These are phyloP conservation scores for Rhinogobio ventralis DNA, from an alignment of 2,797 vertebrate genomes.

Conservation along the genomic window DNA sequence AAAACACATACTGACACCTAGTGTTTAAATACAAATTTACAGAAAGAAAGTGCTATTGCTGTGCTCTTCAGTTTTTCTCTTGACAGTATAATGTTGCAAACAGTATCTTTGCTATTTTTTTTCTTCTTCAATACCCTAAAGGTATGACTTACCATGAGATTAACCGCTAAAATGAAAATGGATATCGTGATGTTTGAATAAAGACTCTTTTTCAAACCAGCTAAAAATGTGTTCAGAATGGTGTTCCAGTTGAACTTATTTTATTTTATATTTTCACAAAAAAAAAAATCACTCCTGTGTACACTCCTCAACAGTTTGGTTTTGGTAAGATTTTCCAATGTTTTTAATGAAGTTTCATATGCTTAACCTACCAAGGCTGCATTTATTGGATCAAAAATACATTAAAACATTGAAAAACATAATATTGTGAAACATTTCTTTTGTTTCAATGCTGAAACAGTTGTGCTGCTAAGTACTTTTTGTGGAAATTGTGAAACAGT, in stretches of 20 bases:
- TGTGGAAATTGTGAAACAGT: background rate
- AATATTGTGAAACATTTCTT: background rate
- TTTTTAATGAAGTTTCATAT: background rate
- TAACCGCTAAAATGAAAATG: background rate
- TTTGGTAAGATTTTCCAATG: background rate
- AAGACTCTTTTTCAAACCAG: background rate
- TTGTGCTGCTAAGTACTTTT: background rate
- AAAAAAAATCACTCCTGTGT: too few relatives aligned
- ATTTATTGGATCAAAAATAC: background rate
- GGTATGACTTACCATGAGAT: background rate
- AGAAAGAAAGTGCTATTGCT: background rate
- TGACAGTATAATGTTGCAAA: background rate
- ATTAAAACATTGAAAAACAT: background rate
- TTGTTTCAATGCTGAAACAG: background rate
- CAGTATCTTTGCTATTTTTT: background rate
- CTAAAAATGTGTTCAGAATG: background rate
- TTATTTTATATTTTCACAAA: background rate
- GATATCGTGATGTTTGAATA: background rate
- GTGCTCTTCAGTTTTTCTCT: too few relatives aligned
- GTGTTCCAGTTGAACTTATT: background rate
- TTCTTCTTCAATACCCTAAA: background rate
- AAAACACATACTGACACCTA: conserved; percentile 51
- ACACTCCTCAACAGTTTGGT: background rate
- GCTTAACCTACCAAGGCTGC: background rate
- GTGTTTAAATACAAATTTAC: conserved; percentile 28